Base-by-base conservation (phyloP, 2,797 vertebrate species). In the Lithobates sylvaticus region DNA sequence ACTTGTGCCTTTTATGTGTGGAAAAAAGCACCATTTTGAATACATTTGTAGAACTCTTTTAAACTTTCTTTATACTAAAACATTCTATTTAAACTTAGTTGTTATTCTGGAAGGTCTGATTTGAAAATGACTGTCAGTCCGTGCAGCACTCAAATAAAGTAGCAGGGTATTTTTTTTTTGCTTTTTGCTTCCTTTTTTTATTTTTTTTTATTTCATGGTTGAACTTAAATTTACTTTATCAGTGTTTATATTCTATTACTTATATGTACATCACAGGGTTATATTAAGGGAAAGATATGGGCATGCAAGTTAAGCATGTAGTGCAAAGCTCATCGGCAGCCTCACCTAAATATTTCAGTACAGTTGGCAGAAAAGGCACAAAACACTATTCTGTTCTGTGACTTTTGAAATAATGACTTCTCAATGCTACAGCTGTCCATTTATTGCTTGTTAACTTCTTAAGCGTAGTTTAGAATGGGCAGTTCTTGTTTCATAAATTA, bases 21-120 rank as follows among this genome's bases (percentile, higher is more conserved):
- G 84, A 72, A 64, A 86, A 36, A 87, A 84, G 86, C 86, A 61
- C 86, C 81, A 79, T 84, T 84, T 84, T 87, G 71, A 87, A 87
- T 87, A 84, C 81, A 84, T 87, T 87, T 80, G 68, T 76, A 84
- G 81, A 84, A 87, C 76, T 87, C 85, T 79, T 73, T 84, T 64
- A 87, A 87, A 87, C 86, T 87, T 84, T 78, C 83, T 78, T 87
- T 84, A 87, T 75, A 84, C 86, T 80, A 80, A 84, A 87, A 87
- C 81, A 87, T 87, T 84, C 68, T 84, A 87, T 87, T 87, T 84
- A 76, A 84, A 70, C 71, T 80, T 79, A 47, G 34, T 80, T 80
- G 76, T 84, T 84, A 83, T 79, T 84, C 58, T 2, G 65, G 29
- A 76, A 80, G 64, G 76, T 58, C 71, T 80, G 70, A 58, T 70